Percentiles rank a stretch among this genome's conserved stretches.
Evolutionary conservation across 1,140 invertebrate genomes (phyloP).

Genomic region (Eriosoma lanigerum): DNA sequence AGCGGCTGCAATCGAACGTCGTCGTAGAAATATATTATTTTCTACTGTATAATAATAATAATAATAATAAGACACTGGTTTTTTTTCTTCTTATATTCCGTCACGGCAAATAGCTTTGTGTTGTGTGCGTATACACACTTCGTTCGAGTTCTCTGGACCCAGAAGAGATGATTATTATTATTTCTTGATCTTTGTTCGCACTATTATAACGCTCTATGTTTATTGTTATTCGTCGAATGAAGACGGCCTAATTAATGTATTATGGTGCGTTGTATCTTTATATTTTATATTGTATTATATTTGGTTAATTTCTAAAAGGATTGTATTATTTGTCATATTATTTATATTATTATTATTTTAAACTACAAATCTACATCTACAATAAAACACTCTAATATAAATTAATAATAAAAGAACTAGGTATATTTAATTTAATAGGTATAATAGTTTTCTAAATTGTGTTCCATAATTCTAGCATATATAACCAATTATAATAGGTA

Average conservation of each 20-base stretch:
- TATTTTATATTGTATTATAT: no score
- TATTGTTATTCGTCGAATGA: background rate
- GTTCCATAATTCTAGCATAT: no score
- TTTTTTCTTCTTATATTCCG: conserved; percentile 4
- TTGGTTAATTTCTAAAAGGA: no score
- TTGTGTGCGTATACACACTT: background rate
- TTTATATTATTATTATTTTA: no score
- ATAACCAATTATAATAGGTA: no score
- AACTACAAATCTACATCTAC: no score
- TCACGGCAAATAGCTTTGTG: conserved; percentile 19
- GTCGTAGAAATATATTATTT: background rate
- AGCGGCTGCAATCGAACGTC: background rate
- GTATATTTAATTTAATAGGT: no score
- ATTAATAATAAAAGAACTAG: no score
- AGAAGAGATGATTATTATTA: conserved; percentile 3
- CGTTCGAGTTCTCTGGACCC: conserved; percentile 21
- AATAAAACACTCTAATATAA: no score
- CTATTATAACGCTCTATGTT: background rate
- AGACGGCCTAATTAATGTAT: conserved; percentile 41
- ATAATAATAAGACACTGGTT: background rate
- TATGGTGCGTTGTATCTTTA: background rate
- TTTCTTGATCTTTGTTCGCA: conserved; percentile 37
- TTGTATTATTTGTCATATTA: no score
- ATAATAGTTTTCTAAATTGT: no score
- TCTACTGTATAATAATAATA: background rate